Evolutionary conservation across 2,888 invertebrate species (phyloP).

Genomic region (Oxyteleia sp.): DNA sequence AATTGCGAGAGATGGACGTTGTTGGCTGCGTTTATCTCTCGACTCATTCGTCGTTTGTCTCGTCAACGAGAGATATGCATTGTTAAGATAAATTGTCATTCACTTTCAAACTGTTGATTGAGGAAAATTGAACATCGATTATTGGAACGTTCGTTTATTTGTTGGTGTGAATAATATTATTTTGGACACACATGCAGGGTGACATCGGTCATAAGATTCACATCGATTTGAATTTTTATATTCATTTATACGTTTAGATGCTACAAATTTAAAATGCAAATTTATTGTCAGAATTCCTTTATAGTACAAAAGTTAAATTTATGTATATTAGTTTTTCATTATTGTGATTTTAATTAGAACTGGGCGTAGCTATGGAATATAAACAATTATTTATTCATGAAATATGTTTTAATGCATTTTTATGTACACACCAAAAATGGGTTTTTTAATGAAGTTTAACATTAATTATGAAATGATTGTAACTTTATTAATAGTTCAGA

Average conservation of each 20-base stretch:
- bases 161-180: slow-evolving; percentile 19
- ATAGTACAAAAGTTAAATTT: slow-evolving; percentile 6
- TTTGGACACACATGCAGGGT: slow-evolving; percentile 5
- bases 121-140: slow-evolving; percentile 24
- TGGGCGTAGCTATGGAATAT: slow-evolving; percentile 15
- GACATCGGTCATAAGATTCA: slow-evolving; percentile 24
- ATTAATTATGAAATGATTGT: too few species aligned
- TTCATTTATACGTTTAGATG: background rate
- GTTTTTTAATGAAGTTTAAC: too few species aligned
- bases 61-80: slow-evolving; percentile 49
- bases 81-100: slow-evolving; percentile 30
- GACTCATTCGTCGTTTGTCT: slow-evolving; percentile 20
- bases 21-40: slow-evolving; percentile 37
- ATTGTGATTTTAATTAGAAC: slow-evolving; percentile 3
- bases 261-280: slow-evolving; percentile 18
- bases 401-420: too few species aligned
- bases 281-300: slow-evolving; percentile 39
- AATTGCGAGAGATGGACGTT: slow-evolving; percentile 64
- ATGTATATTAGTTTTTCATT: background rate
- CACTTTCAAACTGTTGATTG: slow-evolving; percentile 23
- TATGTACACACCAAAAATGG: too few species aligned
- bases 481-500: too few species aligned
- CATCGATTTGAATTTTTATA: slow-evolving; percentile 11
- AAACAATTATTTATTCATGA: background rate
- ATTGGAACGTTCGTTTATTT: slow-evolving; percentile 18